Evolutionary conservation across 2,113 vertebrate genomes (phyloP).

Genomic region (Progne subis): DNA sequence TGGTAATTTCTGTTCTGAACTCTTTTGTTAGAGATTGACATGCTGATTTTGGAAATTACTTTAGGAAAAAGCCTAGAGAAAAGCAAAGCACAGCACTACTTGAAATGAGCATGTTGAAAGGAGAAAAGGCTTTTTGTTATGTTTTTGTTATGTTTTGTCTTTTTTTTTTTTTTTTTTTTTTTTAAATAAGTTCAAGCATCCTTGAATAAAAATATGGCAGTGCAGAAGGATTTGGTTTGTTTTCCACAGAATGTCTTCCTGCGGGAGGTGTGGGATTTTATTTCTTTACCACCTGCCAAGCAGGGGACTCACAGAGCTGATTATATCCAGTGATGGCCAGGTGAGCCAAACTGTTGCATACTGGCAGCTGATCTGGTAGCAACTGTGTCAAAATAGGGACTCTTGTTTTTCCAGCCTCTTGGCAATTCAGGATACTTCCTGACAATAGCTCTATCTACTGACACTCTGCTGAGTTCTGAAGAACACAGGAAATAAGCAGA

Average conservation of each 20-base stretch:
- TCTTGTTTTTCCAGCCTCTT: conserved; percentile 35
- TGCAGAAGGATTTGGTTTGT: not conserved
- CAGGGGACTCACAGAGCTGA: not conserved
- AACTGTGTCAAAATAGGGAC: not conserved
- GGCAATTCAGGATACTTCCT: not conserved
- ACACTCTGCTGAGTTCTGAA: conserved; percentile 1
- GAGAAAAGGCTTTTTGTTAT: not conserved
- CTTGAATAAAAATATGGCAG: not conserved
- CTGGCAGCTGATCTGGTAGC: not conserved
- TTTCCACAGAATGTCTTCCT: not conserved
- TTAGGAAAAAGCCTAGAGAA: not conserved
- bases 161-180: not conserved
- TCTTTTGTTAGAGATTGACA: not conserved
- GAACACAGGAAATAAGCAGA: conserved; percentile 6
- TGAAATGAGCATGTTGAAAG: not conserved
- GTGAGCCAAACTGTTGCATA: not conserved
- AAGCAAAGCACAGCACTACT: not conserved
- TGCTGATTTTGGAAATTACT: not conserved
- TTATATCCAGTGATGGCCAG: not conserved
- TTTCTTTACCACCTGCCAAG: not conserved
- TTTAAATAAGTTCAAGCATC: not conserved
- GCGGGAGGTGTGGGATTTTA: not conserved
- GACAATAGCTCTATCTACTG: not conserved
- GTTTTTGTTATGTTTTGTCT: not conserved
- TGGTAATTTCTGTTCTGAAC: not conserved